A percentile compares a stretch with the other conserved stretches of the same genome.
Conservation (phyloP, 2,113 vertebrate species). For the Poeciliopsis occidentalis region DNA sequence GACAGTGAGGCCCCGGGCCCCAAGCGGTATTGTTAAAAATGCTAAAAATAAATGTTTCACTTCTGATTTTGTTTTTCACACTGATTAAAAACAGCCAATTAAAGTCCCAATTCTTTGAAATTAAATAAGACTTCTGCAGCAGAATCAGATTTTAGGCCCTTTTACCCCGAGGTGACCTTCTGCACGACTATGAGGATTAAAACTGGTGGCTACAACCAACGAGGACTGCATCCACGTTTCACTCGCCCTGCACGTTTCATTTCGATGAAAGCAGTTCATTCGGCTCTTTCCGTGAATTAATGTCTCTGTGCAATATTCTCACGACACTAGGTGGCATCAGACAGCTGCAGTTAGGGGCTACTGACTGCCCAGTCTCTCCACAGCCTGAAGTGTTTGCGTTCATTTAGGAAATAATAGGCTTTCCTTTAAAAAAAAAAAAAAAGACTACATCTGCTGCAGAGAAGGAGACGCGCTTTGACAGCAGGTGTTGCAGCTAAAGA, state of each 20-base stretch:
- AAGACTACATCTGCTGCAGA: not conserved
- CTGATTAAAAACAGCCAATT: no score
- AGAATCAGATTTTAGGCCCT: no score
- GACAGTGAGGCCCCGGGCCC: no score
- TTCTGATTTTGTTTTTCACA: no score
- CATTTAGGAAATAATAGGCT: not conserved
- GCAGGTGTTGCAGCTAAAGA: not conserved
- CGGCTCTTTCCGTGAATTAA: not conserved
- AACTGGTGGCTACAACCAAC: no score
- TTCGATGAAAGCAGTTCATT: not conserved
- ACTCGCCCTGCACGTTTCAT: not conserved
- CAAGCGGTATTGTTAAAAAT: no score
- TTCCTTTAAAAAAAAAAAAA: not conserved
- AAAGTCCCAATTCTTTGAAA: no score
- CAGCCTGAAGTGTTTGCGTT: not conserved
- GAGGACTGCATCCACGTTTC: no score
- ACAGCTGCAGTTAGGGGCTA: constrained; percentile 38
- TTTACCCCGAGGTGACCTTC: no score
- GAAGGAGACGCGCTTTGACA: not conserved
- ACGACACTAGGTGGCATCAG: constrained; percentile 72
- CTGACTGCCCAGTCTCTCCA: not conserved
- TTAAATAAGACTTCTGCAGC: no score
- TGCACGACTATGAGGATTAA: no score
- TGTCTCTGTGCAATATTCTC: constrained; percentile 36
- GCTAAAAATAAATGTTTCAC: no score